These are phyloP conservation scores for Drosophila conformis DNA, from an alignment of 2,888 invertebrate species.

Conservation along the genomic window DNA sequence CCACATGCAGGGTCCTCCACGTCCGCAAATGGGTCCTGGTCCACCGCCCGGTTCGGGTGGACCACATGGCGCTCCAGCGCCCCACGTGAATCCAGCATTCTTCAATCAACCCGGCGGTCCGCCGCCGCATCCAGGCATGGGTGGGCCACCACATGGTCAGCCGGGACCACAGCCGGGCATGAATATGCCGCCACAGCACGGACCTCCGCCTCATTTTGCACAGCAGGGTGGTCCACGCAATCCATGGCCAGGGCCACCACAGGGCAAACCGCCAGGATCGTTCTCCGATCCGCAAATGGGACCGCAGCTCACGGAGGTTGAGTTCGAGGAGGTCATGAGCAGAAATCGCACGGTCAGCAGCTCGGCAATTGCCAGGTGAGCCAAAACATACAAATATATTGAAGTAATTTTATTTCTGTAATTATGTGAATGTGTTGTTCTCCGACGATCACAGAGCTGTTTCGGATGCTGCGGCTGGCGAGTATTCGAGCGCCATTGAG, in stretches of 20 bases:
- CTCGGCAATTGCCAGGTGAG: conserved; percentile 93
- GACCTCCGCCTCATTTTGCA: conserved; percentile 89
- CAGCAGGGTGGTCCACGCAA: conserved; percentile 90
- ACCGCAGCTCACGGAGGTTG: conserved; percentile 93
- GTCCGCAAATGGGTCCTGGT: conserved; percentile 86
- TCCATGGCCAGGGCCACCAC: conserved; percentile 87
- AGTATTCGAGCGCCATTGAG: conserved; percentile 99
- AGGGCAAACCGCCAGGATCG: conserved; percentile 83
- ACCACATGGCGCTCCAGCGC: conserved; percentile 91
- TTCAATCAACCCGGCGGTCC: conserved; percentile 89
- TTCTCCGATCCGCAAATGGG: conserved; percentile 85
- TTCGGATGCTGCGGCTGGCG: conserved; percentile 98
- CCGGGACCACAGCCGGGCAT: conserved; percentile 85
- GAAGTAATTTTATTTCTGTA: not conserved
- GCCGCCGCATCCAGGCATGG: conserved; percentile 85
- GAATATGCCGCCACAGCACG: conserved; percentile 86
- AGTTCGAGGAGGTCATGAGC: conserved; percentile 99
- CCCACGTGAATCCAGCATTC: conserved; percentile 98
- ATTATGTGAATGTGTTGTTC: not conserved
- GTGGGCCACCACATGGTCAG: conserved; percentile 86
- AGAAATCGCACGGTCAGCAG: conserved; percentile 98
- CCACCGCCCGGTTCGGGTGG: conserved; percentile 84
- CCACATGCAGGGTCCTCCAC: conserved; percentile 89
- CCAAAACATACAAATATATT: not conserved
- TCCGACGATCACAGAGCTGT: conserved; percentile 90